Evolutionary conservation across 2,888 invertebrate genomes (phyloP), one percentile per base, ranked within the genome.

Genomic region (Rhyacophila evoluta): DNA sequence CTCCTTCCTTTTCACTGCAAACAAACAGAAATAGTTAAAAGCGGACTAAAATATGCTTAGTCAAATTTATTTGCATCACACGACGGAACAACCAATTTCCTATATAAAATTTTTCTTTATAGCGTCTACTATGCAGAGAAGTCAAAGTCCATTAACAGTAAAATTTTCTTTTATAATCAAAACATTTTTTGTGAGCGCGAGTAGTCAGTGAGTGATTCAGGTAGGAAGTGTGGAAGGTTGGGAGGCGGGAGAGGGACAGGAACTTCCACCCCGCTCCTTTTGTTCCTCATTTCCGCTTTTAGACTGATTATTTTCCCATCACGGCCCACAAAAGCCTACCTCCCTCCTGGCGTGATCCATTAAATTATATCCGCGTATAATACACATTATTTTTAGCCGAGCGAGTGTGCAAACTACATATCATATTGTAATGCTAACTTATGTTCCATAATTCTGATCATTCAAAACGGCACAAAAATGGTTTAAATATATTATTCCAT

Each of bases 211-310:
- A 55, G 55, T 55, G 55, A 55, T 55, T 55, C 55, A 55, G 55
- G 55, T 55, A 55, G 55, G n/a, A n/a, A n/a, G n/a, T n/a, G n/a
- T n/a, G n/a, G n/a, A n/a, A n/a, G n/a, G 55, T 19, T 19, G 55
- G 15, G 55, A 3, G 11, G 39, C 0, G 1, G 55, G 55, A 19
- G 55, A n/a, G 55, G 25, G 15, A 19, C 15, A 55, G 55, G 55
- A 55, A 55, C 55, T 55, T 55, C 81, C 77, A 78, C 72, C 72
- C 72, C 76, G 72, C 67, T 55, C 67, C 72, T 71, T 80, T 82
- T 82, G 82, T 81, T 82, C 81, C 76, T 72, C 78, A 81, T 77
- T 82, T 82, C 82, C 82, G 82, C 82, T 81, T 81, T 82, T 79
- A 79, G 79, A 77, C 81, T 81, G 82, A 82, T 82, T 82, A 81